Evolutionary conservation across 2,888 invertebrate species (phyloP), one percentile per base, ranked within the genome.

Genomic region (Exocentrus adspersus): DNA sequence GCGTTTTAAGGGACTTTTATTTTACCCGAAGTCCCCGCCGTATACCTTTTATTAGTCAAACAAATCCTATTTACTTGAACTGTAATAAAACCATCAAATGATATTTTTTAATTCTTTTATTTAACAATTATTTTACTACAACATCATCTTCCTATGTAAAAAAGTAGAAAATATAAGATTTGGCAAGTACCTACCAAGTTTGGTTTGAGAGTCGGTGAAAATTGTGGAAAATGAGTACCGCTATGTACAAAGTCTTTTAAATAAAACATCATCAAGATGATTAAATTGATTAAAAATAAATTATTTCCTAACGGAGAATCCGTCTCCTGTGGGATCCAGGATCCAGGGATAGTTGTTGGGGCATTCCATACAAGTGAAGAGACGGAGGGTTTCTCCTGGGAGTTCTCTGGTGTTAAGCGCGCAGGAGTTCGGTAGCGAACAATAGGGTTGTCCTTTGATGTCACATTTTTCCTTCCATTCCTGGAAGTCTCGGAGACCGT

Each of bases 381-480:
- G 87, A 81, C 95, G 91, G 50, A 95, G 87, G 50, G 94, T 95
- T 84, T 96, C 95, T 67, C 95, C 95, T 28, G 95, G 95, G 72
- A 96, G 84, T 84, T 96, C 96, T 77, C 95, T 87, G 64, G 95
- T 95, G 46, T 90, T 94, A 74, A 95, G 84, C 10, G 95, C 92
- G 81, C 96, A 96, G 58, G 95, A 92, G 79, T 96, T 96, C 62
- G 95, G 95, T 75, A 95, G 84, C 1, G 95, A 95, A 81, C 96
- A 96, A 87, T 90, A 94, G 60, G 96, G 93, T 82, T 95, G 94
- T 60, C 95, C 95, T 83, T 95, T 95, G 69, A 96, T 92, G 80
- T 95, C 95, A 83, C 96, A 96, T 81, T 94, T 94, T 77, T 95
- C 95, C 83, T 96, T 96, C 96, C 96, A 96, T 82, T 95, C 94